A percentile compares a stretch with the other conserved stretches of the same genome.
Conservation (phyloP, 2,113 vertebrate genomes). For the Bufo bufo region DNA sequence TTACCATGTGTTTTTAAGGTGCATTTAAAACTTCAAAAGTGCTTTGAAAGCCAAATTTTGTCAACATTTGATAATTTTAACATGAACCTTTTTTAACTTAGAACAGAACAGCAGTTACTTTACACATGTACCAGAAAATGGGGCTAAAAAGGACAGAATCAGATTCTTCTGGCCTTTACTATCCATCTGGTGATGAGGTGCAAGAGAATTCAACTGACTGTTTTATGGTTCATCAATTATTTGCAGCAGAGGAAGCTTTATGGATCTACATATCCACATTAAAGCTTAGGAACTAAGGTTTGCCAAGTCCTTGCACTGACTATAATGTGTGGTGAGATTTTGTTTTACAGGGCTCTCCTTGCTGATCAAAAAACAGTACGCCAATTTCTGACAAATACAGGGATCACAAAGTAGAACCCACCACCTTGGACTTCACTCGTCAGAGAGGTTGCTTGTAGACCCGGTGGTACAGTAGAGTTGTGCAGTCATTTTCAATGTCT, state of each 20-base stretch:
- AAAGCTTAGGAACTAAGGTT: conserved; percentile 27
- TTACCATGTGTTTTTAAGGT: conserved; percentile 27
- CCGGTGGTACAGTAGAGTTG: too few relatives aligned
- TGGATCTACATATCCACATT: conserved; percentile 28
- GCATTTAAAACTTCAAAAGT: conserved; percentile 50
- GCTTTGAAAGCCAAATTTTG: conserved; percentile 30
- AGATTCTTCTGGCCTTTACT: conserved; percentile 26
- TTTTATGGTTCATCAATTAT: conserved; percentile 48
- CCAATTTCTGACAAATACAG: background rate
- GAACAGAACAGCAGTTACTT: background rate
- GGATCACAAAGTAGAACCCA: background rate
- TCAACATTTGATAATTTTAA: conserved; percentile 38
- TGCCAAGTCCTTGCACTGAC: conserved; percentile 17
- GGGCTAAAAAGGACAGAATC: conserved; percentile 12
- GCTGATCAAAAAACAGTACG: background rate
- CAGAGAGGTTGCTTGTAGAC: background rate
- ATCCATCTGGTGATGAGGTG: conserved; percentile 48
- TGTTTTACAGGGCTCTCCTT: background rate
- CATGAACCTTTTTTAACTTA: conserved; percentile 14
- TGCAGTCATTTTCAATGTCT: too few relatives aligned
- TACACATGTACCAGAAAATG: conserved; percentile 6
- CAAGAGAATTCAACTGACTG: conserved; percentile 23
- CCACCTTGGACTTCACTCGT: background rate
- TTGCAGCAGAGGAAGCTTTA: conserved; percentile 48
- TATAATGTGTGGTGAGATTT: background rate